Conservation (phyloP, 2,113 vertebrate species). For the Lagopus leucura region DNA sequence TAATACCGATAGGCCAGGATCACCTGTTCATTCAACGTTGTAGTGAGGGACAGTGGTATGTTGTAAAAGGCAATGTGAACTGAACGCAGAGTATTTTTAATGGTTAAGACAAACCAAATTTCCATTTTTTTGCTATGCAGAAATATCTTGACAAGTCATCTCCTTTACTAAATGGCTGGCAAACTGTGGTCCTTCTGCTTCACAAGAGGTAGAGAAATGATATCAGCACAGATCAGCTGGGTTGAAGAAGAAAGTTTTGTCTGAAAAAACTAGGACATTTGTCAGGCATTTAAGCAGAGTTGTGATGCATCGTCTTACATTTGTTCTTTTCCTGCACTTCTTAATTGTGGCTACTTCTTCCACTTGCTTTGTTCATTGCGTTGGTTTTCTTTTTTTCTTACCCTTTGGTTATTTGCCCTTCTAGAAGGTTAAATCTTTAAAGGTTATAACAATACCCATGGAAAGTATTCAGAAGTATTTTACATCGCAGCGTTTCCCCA, state of each 20-base stretch:
- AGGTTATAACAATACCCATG: neutral
- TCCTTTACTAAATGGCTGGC: neutral
- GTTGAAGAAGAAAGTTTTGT: neutral
- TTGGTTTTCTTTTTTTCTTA: neutral
- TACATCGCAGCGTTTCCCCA: neutral
- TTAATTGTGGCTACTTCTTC: neutral
- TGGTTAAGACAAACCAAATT: neutral
- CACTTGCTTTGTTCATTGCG: neutral
- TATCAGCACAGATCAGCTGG: neutral
- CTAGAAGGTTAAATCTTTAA: neutral
- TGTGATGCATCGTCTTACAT: neutral
- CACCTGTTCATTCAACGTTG: neutral
- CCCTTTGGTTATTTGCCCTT: neutral
- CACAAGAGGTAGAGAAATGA: neutral
- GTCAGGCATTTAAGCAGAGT: neutral
- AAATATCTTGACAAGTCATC: neutral
- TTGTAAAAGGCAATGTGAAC: neutral
- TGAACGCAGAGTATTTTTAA: slow-evolving; percentile 7
- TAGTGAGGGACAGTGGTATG: neutral
- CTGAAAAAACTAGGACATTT: neutral
- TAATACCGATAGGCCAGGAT: neutral
- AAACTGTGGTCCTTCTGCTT: neutral
- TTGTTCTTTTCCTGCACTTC: neutral
- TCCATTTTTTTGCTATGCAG: neutral
- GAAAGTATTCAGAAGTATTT: neutral